Percentiles rank a stretch among this genome's conserved stretches.
Conservation (phyloP, 2,888 invertebrate species). For the Himalopsyche anomala region DNA sequence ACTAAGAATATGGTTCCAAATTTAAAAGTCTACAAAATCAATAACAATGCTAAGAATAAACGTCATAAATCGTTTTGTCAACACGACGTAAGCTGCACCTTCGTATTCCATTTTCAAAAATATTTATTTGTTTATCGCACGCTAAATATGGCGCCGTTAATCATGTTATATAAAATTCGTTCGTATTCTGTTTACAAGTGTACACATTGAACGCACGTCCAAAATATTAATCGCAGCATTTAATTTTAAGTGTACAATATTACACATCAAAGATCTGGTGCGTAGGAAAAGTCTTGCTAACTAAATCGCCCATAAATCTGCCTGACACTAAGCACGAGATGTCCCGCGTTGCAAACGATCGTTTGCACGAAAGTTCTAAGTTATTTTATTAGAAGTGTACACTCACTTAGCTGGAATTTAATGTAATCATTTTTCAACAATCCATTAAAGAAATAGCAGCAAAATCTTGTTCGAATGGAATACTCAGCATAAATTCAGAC, state of each 20-base stretch:
- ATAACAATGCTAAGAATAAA: no score
- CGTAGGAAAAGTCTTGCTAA: background rate
- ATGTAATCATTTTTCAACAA: no score
- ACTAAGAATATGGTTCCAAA: no score
- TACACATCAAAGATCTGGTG: conserved; percentile 17
- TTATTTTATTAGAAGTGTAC: background rate
- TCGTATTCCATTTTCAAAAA: no score
- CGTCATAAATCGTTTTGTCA: no score
- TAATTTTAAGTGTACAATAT: conserved; percentile 5
- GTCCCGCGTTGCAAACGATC: background rate
- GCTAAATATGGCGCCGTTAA: background rate
- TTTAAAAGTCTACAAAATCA: no score
- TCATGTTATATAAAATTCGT: background rate
- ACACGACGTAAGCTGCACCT: no score
- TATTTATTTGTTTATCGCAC: background rate
- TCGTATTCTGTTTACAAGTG: background rate
- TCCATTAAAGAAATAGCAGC: no score
- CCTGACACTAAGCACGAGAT: conserved; percentile 2
- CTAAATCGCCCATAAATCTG: conserved; percentile 28
- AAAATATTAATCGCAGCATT: conserved; percentile 1
- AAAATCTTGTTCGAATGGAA: no score
- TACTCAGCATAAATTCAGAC: no score
- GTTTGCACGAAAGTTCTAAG: background rate
- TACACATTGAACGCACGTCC: conserved; percentile 1
- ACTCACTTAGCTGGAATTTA: no score